Base-by-base conservation (phyloP, 2,113 vertebrate genomes). In the Sturnira hondurensis region DNA sequence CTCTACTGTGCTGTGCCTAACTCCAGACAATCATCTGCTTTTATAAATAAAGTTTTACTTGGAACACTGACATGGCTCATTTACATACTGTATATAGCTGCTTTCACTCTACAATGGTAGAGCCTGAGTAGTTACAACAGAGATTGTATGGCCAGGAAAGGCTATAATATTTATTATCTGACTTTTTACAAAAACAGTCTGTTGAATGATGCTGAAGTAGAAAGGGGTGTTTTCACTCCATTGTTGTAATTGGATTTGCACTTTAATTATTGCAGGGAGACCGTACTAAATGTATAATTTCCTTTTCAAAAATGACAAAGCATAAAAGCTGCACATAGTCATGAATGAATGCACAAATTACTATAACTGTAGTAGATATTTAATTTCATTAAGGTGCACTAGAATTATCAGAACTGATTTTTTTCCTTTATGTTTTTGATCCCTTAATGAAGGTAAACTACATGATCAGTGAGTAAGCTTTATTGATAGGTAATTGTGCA, bases 301-400 rank as follows among this genome's bases (percentile, higher is more conserved):
- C 16, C 36, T 93, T 94, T 93, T 71, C 33, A 86, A 86, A 93
- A 88, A 56, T 80, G 28, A 93, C 33, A 78, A 68, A 85, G 22
- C 20, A 7, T 82, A 74, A 96, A 74, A 96, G 41, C 67, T 73
- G 4, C 20, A 31, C 2, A 65, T 81, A 89, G 6, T 10, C 6
- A 28, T 24, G 24, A 86, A 12, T 5, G 19, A 90, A 54, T 71
- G 45, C 13, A 24, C 38, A 31, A 74, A 78, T 87, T 65, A 13
- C 17, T 38, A 4, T 74, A 38, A 65, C 58, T 81, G 12, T 28
- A n/a, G 19, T 10, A 73, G 41, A 65, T 33, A 77, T 26, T 77
- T 26, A 38, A 68, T 76, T 71, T 86, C 33, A 65, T 24, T 47
- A 58, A 76, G 10, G 38, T 28, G 1, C 0, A 6, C 47, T 41